Base-by-base conservation (phyloP, 23 tunicate genomes). In the Diplosoma virens region DNA sequence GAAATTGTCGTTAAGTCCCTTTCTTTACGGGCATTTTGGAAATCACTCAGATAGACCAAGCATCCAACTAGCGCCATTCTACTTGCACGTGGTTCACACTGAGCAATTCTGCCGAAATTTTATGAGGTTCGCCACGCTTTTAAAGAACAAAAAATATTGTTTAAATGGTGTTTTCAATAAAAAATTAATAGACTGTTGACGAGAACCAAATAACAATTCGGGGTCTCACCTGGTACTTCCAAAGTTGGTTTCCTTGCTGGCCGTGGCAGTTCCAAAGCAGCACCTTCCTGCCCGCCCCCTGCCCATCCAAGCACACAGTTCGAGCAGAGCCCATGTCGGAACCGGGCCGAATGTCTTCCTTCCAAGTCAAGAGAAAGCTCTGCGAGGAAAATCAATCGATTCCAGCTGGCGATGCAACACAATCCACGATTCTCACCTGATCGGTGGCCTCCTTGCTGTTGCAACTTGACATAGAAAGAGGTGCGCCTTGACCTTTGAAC, bases 331-430 rank as follows among this genome's bases (percentile, higher is more conserved):
- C 81, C 63, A 80, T 66, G 58, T 66, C 67, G 3, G 30, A 18
- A 30, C 92, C 92, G 0, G 89, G 90, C 48, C 96, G 77, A 6
- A 89, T 84, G 53, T 89, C 96, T 50, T 84, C 90, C 65, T 78
- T 84, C 89, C 85, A 84, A 7, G 96, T 83, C 61, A 89, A 29
- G 7, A 86, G 20, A 60, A 86, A 86, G 7, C 56, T 37, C 92
- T 86, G 55, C 5, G 2, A 73, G 52, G 14, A 45, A 45, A n/a
- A 29, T 27, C 6, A 61, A 61, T 28, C 50, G 50, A 41, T 7
- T 41, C 9, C 9, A 41, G 11, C 50, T 41, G 50, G 50, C 14
- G 9, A 41, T 7, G 14, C 50, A 41, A 7, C 9, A 41, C 50
- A 14, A 41, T 7, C 50, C 11, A 41, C 50, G 14, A 41, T 9